A percentile compares a stretch with the other conserved stretches of the same genome.
phyloP scores from a whole-genome alignment of 2,888 invertebrate species.

The Encarsia formosa region DNA sequence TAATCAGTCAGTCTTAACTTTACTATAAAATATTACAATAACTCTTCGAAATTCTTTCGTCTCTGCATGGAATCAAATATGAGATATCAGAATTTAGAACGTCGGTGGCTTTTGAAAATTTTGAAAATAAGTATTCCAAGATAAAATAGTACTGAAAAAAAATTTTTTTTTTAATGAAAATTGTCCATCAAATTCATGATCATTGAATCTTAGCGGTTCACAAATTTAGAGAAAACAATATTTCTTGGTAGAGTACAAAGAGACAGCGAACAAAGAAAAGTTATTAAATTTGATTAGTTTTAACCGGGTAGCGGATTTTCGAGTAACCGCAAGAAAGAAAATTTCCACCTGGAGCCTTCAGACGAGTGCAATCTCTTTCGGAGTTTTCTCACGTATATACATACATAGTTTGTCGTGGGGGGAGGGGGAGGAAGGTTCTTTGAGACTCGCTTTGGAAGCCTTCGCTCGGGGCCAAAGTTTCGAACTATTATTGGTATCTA shows the following conservation, averaged over 20 bases:
- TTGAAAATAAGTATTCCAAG: no score
- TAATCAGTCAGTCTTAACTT: no score
- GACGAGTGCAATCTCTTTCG: neutral
- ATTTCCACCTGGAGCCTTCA: slow-evolving; percentile 40
- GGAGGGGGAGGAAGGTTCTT: slow-evolving; percentile 6
- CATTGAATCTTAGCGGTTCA: no score
- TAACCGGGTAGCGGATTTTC: slow-evolving; percentile 28
- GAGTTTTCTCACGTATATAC: slow-evolving; percentile 2
- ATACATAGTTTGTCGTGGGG: neutral
- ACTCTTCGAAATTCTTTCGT: no score
- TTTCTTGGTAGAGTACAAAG: slow-evolving; percentile 23
- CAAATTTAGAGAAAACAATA: no score
- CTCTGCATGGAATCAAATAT: no score
- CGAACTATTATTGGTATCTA: slow-evolving; percentile 38
- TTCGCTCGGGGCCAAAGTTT: slow-evolving; percentile 37
- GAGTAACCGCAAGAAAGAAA: slow-evolving; percentile 32
- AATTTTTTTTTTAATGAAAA: no score
- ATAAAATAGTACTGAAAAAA: no score
- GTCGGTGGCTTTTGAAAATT: no score
- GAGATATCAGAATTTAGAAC: no score
- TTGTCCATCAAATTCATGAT: no score
- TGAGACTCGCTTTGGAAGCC: slow-evolving; percentile 9
- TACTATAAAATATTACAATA: no score
- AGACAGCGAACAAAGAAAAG: slow-evolving; percentile 36
- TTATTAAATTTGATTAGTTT: slow-evolving; percentile 51